Base-by-base conservation (phyloP, 2,888 invertebrate species). In the Leptopilina myrica region DNA sequence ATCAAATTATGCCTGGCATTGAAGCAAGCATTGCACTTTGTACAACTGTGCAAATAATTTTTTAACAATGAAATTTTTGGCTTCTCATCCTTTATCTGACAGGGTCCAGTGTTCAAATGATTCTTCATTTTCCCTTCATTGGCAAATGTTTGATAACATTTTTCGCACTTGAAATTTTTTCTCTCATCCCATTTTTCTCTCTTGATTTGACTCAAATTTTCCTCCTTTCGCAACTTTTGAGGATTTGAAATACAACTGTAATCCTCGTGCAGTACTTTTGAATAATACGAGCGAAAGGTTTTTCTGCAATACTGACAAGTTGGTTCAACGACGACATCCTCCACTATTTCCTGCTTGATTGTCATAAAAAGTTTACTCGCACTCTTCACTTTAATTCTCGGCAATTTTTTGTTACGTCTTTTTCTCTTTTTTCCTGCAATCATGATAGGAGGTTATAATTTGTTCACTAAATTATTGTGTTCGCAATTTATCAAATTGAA, bases 201-300 rank as follows among this genome's bases (percentile, higher is more conserved):
- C 20, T 62, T 62, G 20, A 62, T 62, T 33, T 2, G 33, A 15
- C 8, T 15, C 20, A 62, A 0, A 0, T 62, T 62, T 9, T 62
- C 20, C 8, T 3, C 9, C 20, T 20, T 62, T 62, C 20, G 5
- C 15, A 9, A 9, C 20, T 62, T 62, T 6, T n/a, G 15, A 1
- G 62, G 62, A 15, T 62, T 62, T 62, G 8, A 62, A 62, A 15
- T 20, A 20, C 62, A 62, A 62, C 62, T 62, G 62, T 62, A 62
- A 62, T 62, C 62, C 8, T 62, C 15, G 20, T 62, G 62, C 0
- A 62, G 15, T 0, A 62, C 62, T 9, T 62, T 62, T 5, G 62
- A 62, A 20, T 62, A 62, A 62, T 20, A 20, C 2, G 62, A 62
- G 20, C 62, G n/a, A 15, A 62, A 62, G 9, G 15, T 62, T 62